These are phyloP conservation scores for Hydrotaea diabolus DNA, from an alignment of 2,888 invertebrate species.

Conservation along the genomic window DNA sequence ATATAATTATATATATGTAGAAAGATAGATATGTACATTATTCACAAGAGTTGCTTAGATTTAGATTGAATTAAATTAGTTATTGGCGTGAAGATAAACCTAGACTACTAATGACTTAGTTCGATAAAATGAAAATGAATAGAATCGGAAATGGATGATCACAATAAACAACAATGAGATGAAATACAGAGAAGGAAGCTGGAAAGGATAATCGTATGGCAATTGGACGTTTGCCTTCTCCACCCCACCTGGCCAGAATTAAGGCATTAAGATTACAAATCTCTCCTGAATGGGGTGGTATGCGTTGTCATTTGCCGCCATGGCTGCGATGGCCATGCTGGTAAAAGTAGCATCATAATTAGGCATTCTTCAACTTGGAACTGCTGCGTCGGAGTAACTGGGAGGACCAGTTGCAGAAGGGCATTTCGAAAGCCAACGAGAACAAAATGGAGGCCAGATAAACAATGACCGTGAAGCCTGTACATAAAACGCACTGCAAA, in stretches of 20 bases:
- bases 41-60: conserved; percentile 17
- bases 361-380: conserved; percentile 53
- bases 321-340: neutral
- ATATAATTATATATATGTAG: neutral
- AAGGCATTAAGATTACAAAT: too few relatives aligned
- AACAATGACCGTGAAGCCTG: conserved; percentile 77
- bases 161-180: conserved; percentile 51
- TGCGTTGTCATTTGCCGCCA: too few relatives aligned
- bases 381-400: conserved; percentile 68
- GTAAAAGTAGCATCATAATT: conserved; percentile 41
- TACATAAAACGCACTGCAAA: conserved; percentile 75
- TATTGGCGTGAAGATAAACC: neutral
- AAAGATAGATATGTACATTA: conserved; percentile 36
- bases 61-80: conserved; percentile 38
- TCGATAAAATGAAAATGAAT: conserved; percentile 39
- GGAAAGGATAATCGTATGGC: neutral
- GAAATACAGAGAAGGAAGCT: conserved; percentile 29
- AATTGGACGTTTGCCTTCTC: too few relatives aligned
- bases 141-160: conserved; percentile 52
- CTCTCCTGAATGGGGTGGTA: too few relatives aligned
- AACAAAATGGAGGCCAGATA: conserved; percentile 77
- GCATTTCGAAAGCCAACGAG: conserved; percentile 78
- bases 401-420: conserved; percentile 78
- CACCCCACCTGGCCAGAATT: too few relatives aligned
- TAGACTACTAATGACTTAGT: conserved; percentile 58